Conservation (phyloP, 2,888 invertebrate species). For the Tiliacea aurago region DNA sequence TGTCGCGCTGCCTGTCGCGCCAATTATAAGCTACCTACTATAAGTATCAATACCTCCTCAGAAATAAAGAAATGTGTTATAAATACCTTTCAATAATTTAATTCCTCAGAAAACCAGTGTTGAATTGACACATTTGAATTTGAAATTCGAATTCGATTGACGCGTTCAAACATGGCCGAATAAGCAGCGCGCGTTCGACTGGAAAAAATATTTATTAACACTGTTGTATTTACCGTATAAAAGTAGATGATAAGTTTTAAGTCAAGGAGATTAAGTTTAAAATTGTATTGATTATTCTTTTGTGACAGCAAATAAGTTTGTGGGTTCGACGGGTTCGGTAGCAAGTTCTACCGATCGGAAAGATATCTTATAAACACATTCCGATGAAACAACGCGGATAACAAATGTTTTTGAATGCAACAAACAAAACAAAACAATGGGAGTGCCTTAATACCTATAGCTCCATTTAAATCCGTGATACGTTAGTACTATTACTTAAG, state of each 20-base stretch:
- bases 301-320: slow-evolving; percentile 20
- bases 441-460: slow-evolving; percentile 20
- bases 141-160: slow-evolving; percentile 81
- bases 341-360: slow-evolving; percentile 83
- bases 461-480: neutral
- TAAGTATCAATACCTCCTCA: too few relatives aligned
- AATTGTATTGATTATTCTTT: slow-evolving; percentile 37
- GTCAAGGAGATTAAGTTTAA: slow-evolving; percentile 17
- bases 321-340: slow-evolving; percentile 76
- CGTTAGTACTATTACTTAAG: too few relatives aligned
- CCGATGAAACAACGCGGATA: slow-evolving; percentile 77
- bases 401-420: slow-evolving; percentile 65
- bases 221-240: slow-evolving; percentile 13
- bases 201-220: slow-evolving; percentile 73
- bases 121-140: slow-evolving; percentile 81
- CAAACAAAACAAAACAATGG: slow-evolving; percentile 46
- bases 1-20: too few relatives aligned
- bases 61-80: neutral
- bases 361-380: slow-evolving; percentile 85
- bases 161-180: slow-evolving; percentile 77
- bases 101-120: slow-evolving; percentile 63
- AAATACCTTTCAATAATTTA: slow-evolving; percentile 27
- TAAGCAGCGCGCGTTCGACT: slow-evolving; percentile 78
- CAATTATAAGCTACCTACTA: too few relatives aligned
- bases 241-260: slow-evolving; percentile 1